Base-by-base conservation (phyloP, 2,888 invertebrate species). In the Lithophane ornitopus region DNA sequence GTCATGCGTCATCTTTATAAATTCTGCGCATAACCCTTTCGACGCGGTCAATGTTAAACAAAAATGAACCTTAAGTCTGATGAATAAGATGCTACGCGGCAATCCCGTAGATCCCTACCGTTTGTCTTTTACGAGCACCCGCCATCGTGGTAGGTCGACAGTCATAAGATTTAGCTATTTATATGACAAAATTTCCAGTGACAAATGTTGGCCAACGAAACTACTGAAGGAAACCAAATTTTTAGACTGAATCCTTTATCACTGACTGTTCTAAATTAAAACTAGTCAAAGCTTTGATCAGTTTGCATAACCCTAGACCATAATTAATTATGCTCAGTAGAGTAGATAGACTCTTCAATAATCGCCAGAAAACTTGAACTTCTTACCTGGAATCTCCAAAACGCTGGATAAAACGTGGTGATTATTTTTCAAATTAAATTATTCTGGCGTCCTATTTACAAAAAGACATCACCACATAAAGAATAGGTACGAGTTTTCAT, bases 41-140 rank as follows among this genome's bases (percentile, higher is more conserved):
- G 22, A 52, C 49, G 16, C 44, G 19, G 16, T 14, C 2, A 44
- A 16, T 39, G n/a, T 19, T 52, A 62, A n/a, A 41, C 39, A 41
- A 84, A 79, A 74, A 61, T 73, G 1, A 34, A 72, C 80, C 68
- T 67, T 79, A 76, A 28, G 0, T 4, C n/a, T 7, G 7, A 2
- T 19, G 4, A 22, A 63, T 82, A 81, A 75, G 72, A 63, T 75
- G 12, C 58, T n/a, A 39, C 9, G 19, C 16, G 19, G 34, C n/a
- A 11, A 69, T 44, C 1, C 0, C 14, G 34, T 49, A 46, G 19
- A 44, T 70, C 58, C 44, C 46, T 68, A 63, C 46, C 73, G 69
- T 79, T 81, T 76, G 63, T 69, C 68, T 72, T 82, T 85, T 78
- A 80, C 62, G 79, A 85, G 67, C 68, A 63, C 61, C 28, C 26